Conservation (phyloP, 2,797 vertebrate genomes). For the Sebastes itinus region DNA sequence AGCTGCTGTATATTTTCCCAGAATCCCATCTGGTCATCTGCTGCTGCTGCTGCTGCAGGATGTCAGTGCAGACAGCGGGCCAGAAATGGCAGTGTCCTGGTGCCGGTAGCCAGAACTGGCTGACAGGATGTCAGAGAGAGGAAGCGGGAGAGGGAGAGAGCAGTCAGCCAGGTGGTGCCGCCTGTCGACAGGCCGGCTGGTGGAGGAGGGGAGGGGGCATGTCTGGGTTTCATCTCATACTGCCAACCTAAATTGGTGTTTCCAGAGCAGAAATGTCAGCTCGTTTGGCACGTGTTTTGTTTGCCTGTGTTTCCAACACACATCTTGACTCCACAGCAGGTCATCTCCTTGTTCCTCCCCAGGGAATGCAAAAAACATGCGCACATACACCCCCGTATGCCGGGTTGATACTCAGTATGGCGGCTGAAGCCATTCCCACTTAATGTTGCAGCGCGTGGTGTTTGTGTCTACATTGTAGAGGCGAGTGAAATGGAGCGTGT, state of each 20-base stretch:
- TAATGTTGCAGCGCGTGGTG: slow-evolving; percentile 20
- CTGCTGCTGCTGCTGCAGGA: slow-evolving; percentile 46
- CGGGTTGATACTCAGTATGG: not conserved
- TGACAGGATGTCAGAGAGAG: slow-evolving; percentile 67
- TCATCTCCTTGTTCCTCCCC: slow-evolving; percentile 46
- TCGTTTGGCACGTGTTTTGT: slow-evolving; percentile 66
- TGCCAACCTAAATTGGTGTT: slow-evolving; percentile 71
- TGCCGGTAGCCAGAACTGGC: slow-evolving; percentile 55
- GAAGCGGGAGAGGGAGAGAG: slow-evolving; percentile 9
- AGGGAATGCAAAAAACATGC: slow-evolving; percentile 1
- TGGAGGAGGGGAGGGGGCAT: not conserved
- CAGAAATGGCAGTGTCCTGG: slow-evolving; percentile 51
- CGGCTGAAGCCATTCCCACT: slow-evolving; percentile 27
- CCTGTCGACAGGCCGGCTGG: slow-evolving; percentile 47
- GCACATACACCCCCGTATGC: not conserved
- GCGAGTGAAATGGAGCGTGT: slow-evolving; percentile 60
- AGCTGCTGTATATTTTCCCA: slow-evolving; percentile 46
- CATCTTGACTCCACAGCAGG: slow-evolving; percentile 35
- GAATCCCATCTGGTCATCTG: slow-evolving; percentile 69
- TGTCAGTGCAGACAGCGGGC: slow-evolving; percentile 55
- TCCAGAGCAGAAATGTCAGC: slow-evolving; percentile 71
- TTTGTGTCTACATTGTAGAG: slow-evolving; percentile 35
- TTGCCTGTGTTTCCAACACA: slow-evolving; percentile 42
- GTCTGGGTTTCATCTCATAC: slow-evolving; percentile 47
- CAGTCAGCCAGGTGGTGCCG: slow-evolving; percentile 71